These are phyloP conservation scores for Phyllostomus discolor DNA, from an alignment of 2,113 vertebrate genomes.

Conservation along the genomic window DNA sequence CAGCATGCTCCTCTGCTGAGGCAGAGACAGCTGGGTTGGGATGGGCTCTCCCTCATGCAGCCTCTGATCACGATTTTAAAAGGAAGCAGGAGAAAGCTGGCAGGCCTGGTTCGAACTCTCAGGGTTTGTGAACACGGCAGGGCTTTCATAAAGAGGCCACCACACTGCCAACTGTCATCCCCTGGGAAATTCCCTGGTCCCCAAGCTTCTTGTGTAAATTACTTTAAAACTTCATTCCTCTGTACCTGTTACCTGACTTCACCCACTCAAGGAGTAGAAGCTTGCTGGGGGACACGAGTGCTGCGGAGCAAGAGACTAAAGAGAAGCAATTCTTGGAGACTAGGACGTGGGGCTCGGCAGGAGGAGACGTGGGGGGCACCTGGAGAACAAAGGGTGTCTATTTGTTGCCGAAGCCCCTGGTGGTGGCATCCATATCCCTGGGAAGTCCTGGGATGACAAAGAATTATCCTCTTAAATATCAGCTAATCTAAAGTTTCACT, in stretches of 20 bases:
- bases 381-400: background rate
- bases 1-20: background rate
- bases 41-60: background rate
- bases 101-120: background rate
- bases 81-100: background rate
- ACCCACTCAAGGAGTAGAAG: background rate
- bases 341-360: background rate
- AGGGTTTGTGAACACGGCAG: background rate
- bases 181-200: background rate
- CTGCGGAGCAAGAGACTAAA: background rate
- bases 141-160: background rate
- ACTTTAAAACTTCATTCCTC: background rate
- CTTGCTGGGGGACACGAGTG: rapidly evolving
- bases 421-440: background rate
- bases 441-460: background rate
- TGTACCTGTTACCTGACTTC: background rate
- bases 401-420: background rate
- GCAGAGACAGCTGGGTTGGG: background rate
- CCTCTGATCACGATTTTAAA: background rate
- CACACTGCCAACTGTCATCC: background rate
- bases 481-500: background rate
- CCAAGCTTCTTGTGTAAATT: background rate
- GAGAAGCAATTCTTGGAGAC: background rate
- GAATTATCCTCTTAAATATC: background rate
- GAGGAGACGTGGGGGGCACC: background rate